These are phyloP conservation scores for Perodicticus potto DNA, from an alignment of 2,797 vertebrate species.

Conservation along the genomic window DNA sequence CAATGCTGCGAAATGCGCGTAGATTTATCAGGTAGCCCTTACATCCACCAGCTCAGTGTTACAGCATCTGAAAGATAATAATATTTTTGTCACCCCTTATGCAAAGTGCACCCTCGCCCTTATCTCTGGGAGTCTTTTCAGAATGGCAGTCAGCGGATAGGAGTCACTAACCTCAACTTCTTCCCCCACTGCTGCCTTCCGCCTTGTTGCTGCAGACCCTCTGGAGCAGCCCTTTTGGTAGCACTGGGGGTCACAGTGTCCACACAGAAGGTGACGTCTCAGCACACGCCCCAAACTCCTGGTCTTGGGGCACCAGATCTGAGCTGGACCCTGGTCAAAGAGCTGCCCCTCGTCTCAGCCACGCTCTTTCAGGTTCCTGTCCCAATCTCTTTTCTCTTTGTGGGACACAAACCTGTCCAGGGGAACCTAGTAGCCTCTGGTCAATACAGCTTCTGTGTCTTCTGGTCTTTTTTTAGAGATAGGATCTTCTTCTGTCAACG, in stretches of 20 bases:
- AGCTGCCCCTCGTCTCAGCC: not conserved
- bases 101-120: not conserved
- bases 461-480: not conserved
- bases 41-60: not conserved
- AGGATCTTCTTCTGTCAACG: not conserved
- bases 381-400: not conserved
- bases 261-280: not conserved
- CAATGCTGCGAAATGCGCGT: not conserved
- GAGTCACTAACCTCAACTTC: not conserved
- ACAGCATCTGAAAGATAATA: not conserved
- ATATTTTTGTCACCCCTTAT: not conserved
- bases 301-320: not conserved
- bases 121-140: not conserved
- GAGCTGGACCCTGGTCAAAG: not conserved
- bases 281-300: not conserved
- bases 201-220: not conserved
- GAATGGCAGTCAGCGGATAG: not conserved
- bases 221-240: not conserved
- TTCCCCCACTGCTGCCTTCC: not conserved
- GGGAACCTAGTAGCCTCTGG: not conserved
- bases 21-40: not conserved
- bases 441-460: not conserved
- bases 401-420: not conserved
- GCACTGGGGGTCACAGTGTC: not conserved
- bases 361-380: not conserved